Base-by-base conservation (phyloP, 2,888 invertebrate species). In the Hylaea fasciaria region DNA sequence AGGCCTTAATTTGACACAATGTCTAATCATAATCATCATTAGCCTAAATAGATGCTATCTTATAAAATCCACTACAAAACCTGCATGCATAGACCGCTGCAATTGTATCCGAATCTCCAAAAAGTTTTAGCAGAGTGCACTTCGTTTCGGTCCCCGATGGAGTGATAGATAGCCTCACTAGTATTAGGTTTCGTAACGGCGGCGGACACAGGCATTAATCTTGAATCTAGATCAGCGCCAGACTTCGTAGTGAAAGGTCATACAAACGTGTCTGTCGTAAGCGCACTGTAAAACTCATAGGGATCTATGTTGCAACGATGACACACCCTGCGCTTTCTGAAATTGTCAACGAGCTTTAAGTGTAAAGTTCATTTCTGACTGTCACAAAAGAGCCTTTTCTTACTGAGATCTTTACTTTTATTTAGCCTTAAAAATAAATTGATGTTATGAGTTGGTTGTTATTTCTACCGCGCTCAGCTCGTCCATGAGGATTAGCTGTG, bases 231-330 rank as follows among this genome's bases (percentile, higher is more conserved):
- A 87, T 85, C 86, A 76, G 64, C 70, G 71, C 77, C 80, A 83
- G 81, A 88, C 85, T 85, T 84, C 80, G 85, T 81, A 77, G 83
- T 78, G 86, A 90, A 89, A 91, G 89, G 89, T 90, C 87, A 86
- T 64, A 63, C 68, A 69, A 78, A 82, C 86, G 78, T 78, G 83
- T 79, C 80, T 70, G 55, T 66, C 80, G 78, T 82, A 60, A 63
- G 56, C 32, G 32, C 57, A 56, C 62, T 71, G 53, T 67, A 58
- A 70, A 71, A 76, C 75, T 69, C 72, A 70, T 77, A 68, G 67
- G 70, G 68, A 60, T 40, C 16, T 17, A 54, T 64, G 57, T 55
- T 29, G 66, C 40, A 62, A 64, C 50, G 56, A 60, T 44, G 17
- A 11, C 48, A 53, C 60, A 37, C 65, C 60, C 51, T 55, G 46